These are phyloP conservation scores for Kuschelorhynchus macadamiae DNA, from an alignment of 2,888 invertebrate species.

Conservation along the genomic window DNA sequence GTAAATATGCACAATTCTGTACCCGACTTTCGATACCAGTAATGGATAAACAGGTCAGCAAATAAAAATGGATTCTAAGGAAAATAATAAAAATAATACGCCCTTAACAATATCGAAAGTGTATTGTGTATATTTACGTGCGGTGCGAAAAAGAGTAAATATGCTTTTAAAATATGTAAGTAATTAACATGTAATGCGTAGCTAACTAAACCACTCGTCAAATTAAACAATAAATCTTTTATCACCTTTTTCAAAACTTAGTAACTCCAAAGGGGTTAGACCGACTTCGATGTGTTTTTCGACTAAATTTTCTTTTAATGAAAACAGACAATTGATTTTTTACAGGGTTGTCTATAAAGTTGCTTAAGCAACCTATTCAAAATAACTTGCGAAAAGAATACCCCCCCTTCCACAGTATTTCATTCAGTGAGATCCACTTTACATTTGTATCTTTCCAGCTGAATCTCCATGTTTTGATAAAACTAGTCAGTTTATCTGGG, in stretches of 20 bases:
- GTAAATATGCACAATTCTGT: slow-evolving; percentile 48
- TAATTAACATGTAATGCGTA: slow-evolving; percentile 18
- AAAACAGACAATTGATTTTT: too few species aligned
- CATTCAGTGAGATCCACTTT: too few species aligned
- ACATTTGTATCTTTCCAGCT: too few species aligned
- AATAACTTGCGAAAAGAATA: too few species aligned
- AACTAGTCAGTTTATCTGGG: too few species aligned
- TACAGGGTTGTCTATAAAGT: too few species aligned
- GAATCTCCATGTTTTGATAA: too few species aligned
- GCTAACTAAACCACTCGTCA: background rate
- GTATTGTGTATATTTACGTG: slow-evolving; percentile 39
- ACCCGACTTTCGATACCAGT: slow-evolving; percentile 36
- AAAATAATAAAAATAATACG: background rate
- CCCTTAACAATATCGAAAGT: slow-evolving; percentile 19
- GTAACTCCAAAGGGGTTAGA: too few species aligned
- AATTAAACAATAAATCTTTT: background rate
- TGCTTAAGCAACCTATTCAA: too few species aligned
- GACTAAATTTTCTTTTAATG: background rate
- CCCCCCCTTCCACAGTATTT: too few species aligned
- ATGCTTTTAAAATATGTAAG: slow-evolving; percentile 33
- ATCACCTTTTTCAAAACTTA: background rate
- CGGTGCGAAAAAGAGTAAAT: slow-evolving; percentile 19
- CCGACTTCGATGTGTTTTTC: too few species aligned
- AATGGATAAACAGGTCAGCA: slow-evolving; percentile 35
- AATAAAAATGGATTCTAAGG: slow-evolving; percentile 7